Percentiles rank a stretch among this genome's conserved stretches.
Conservation (phyloP, 2,888 invertebrate genomes). For the Pseudoips prasinana region DNA sequence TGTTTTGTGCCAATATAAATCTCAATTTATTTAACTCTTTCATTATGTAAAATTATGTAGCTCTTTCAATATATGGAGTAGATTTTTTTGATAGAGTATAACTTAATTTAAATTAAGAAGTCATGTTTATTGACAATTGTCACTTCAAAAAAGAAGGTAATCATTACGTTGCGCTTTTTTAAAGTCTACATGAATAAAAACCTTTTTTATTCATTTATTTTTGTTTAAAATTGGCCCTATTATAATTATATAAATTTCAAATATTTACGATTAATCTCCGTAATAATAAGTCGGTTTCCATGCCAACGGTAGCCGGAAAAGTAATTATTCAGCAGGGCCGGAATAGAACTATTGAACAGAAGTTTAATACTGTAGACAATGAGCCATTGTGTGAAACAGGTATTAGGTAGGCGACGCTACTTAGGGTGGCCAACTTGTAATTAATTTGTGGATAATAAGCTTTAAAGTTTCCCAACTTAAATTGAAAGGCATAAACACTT, state of each 20-base stretch:
- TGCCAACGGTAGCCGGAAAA: conserved; percentile 47
- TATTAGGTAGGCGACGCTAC: conserved; percentile 36
- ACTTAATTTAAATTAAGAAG: too few species aligned
- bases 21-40: conserved; percentile 25
- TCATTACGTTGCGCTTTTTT: too few species aligned
- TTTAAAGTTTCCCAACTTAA: neutral
- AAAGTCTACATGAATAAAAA: too few species aligned
- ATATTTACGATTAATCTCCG: too few species aligned
- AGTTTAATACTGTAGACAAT: conserved; percentile 64
- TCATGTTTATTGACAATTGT: too few species aligned
- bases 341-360: conserved; percentile 57
- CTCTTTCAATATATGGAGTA: too few species aligned
- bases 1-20: conserved; percentile 28
- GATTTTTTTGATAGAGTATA: too few species aligned
- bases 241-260: too few species aligned
- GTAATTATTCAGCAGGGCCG: conserved; percentile 56
- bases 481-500: neutral
- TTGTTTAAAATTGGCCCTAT: too few species aligned
- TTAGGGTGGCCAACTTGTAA: conserved; percentile 27
- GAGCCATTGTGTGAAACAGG: conserved; percentile 61
- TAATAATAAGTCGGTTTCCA: conserved; percentile 20
- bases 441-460: conserved; percentile 6
- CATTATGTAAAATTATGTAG: conserved; percentile 20
- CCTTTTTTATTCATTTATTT: too few species aligned
- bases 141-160: too few species aligned